A percentile compares a stretch with the other conserved stretches of the same genome.
Evolutionary conservation across 2,888 invertebrate genomes (phyloP).

Genomic region (Lottia gigantea): DNA sequence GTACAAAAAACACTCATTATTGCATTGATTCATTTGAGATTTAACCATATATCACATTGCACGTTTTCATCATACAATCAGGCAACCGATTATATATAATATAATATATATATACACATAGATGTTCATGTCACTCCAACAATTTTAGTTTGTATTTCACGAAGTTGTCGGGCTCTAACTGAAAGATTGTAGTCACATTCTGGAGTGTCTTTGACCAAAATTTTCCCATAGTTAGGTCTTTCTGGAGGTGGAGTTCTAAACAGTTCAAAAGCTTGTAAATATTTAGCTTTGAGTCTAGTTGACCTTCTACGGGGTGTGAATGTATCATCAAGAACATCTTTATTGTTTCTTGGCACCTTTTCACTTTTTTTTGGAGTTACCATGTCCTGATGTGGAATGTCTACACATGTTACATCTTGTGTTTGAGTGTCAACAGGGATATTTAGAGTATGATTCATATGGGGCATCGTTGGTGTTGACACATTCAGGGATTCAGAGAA

Average conservation of each 20-base stretch:
- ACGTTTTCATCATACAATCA: too few species aligned
- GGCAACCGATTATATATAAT: too few species aligned
- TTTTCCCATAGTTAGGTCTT: conserved; percentile 7
- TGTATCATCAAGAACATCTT: not conserved
- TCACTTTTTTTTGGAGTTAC: too few species aligned
- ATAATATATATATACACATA: too few species aligned
- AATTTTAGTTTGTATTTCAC: not conserved
- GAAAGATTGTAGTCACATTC: conserved; percentile 44
- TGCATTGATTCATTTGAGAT: too few species aligned
- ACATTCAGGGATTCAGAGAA: not conserved
- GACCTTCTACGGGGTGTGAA: conserved; percentile 1
- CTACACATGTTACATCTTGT: not conserved
- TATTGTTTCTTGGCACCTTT: not conserved
- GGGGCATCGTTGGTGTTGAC: not conserved
- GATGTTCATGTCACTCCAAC: too few species aligned
- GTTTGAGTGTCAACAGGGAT: not conserved
- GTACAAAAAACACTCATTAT: too few species aligned
- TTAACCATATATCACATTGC: too few species aligned
- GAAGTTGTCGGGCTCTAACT: conserved; percentile 36
- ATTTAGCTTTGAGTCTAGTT: conserved; percentile 5
- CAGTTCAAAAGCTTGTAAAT: not conserved
- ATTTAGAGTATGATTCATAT: conserved; percentile 1
- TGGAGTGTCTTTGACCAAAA: conserved; percentile 48
- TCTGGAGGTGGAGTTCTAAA: not conserved
- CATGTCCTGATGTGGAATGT: too few species aligned